phyloP scores from a whole-genome alignment of 1,140 invertebrate genomes.

The Drosophila chauvacae region DNA sequence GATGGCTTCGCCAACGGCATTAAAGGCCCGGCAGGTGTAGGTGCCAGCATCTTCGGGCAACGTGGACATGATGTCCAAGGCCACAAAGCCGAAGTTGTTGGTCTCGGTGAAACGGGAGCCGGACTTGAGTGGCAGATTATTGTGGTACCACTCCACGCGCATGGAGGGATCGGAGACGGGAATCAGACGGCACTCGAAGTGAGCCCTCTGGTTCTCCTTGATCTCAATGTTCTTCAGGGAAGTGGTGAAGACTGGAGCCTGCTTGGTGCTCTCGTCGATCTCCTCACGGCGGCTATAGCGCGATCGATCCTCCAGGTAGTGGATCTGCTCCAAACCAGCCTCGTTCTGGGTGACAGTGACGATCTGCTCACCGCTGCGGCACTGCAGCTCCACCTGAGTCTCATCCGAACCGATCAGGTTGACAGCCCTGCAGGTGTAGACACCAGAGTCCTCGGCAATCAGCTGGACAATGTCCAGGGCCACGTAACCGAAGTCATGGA shows the following conservation, averaged over 20 bases:
- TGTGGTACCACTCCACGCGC: conserved; percentile 99
- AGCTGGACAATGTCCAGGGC: conserved; percentile 95
- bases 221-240: conserved; percentile 96
- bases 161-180: conserved; percentile 98
- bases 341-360: conserved; percentile 94
- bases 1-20: conserved; percentile 94
- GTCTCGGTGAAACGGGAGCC: conserved; percentile 95
- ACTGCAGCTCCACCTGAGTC: conserved; percentile 89
- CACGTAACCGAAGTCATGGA: conserved; percentile 98
- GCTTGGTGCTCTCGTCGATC: conserved; percentile 92
- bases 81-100: conserved; percentile 97
- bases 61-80: conserved; percentile 95
- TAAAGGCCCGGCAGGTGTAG: conserved; percentile 95
- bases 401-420: conserved; percentile 95
- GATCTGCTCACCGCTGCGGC: conserved; percentile 91
- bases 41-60: conserved; percentile 96
- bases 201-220: conserved; percentile 97
- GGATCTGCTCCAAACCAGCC: conserved; percentile 93
- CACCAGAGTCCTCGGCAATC: conserved; percentile 96
- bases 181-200: conserved; percentile 97
- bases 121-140: conserved; percentile 94
- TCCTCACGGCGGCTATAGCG: conserved; percentile 90
- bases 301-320: conserved; percentile 93
- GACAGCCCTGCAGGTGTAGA: conserved; percentile 95
- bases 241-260: conserved; percentile 95